Conservation (phyloP, 1,140 invertebrate genomes). For the Platyura marginata region DNA sequence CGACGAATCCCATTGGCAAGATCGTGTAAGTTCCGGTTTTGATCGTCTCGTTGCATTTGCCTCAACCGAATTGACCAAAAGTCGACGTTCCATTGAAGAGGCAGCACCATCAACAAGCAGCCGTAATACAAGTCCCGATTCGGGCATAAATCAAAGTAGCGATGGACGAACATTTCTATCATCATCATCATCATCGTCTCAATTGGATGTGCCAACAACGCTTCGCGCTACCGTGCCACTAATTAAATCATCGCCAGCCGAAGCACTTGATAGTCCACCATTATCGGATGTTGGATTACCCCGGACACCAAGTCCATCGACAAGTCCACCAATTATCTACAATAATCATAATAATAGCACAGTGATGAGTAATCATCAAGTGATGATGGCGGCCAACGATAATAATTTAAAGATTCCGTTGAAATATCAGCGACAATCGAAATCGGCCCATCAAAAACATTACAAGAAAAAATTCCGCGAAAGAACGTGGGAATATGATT, state of each 20-base stretch:
- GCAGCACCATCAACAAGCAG: conserved; percentile 24
- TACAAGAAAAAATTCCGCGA: conserved; percentile 63
- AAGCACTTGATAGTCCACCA: conserved; percentile 28
- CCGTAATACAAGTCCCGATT: conserved; percentile 56
- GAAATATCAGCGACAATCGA: conserved; percentile 41
- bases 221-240: conserved; percentile 22
- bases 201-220: conserved; percentile 17
- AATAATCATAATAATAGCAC: conserved; percentile 9
- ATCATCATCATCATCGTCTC: conserved; percentile 24
- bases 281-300: conserved; percentile 35
- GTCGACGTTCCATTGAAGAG: conserved; percentile 50
- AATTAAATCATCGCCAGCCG: conserved; percentile 14
- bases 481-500: conserved; percentile 36
- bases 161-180: conserved; percentile 31
- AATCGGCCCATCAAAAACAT: conserved; percentile 39
- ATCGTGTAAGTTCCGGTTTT: conserved; percentile 64
- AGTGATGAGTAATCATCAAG: conserved; percentile 10
- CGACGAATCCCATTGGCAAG: conserved; percentile 53
- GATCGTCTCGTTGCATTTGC: conserved; percentile 69
- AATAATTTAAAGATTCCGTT: conserved; percentile 23
- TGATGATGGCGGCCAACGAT: conserved; percentile 19
- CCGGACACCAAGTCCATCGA: conserved; percentile 45
- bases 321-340: conserved; percentile 25
- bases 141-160: conserved; percentile 44
- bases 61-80: conserved; percentile 61